These are phyloP conservation scores for Daubentonia madagascariensis DNA, from an alignment of 2,113 vertebrate species.

Conservation along the genomic window DNA sequence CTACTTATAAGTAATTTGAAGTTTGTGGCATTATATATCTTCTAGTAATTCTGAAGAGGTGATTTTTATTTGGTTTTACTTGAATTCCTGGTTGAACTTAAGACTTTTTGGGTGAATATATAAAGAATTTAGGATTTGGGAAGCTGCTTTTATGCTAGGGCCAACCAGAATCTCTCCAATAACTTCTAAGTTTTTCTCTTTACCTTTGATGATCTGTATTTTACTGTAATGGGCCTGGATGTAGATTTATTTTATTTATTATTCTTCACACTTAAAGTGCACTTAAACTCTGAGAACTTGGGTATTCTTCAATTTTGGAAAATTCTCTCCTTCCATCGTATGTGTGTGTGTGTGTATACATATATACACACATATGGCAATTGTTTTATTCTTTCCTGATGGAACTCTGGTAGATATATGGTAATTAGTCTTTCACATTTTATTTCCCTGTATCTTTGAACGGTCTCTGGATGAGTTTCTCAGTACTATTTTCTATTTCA, in stretches of 20 bases:
- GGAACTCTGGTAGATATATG: not conserved
- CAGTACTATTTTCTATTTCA: not conserved
- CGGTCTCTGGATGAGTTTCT: not conserved
- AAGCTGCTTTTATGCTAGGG: not conserved
- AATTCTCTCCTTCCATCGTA: not conserved
- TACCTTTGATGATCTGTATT: not conserved
- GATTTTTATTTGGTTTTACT: not conserved
- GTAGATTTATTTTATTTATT: not conserved
- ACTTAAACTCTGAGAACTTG: not conserved
- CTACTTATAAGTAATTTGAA: not conserved
- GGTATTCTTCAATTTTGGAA: not conserved
- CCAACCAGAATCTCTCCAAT: not conserved
- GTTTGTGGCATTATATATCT: not conserved
- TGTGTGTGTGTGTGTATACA: not conserved
- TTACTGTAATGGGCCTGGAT: not conserved
- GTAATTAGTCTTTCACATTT: not conserved
- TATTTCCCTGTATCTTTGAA: not conserved
- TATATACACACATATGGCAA: not conserved
- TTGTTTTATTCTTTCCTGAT: not conserved
- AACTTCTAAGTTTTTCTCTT: not conserved
- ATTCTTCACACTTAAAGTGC: not conserved
- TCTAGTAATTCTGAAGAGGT: not conserved
- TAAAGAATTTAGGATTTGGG: not conserved
- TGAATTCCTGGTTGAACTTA: not conserved
- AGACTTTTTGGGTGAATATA: not conserved